phyloP scores from a whole-genome alignment of 2,113 vertebrate species.

The Macrotus californicus region DNA sequence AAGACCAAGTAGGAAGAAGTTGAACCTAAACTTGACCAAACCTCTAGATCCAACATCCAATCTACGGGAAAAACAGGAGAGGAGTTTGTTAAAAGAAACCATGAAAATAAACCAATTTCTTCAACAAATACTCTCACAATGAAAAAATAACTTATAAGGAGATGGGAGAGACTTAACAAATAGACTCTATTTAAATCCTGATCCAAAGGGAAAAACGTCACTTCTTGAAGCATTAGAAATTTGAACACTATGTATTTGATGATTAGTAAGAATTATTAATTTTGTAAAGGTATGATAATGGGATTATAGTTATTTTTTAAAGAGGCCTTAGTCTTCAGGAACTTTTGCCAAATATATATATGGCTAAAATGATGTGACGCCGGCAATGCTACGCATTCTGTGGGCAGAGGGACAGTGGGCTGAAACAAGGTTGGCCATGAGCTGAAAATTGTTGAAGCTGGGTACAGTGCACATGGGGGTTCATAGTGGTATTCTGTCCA shows the following conservation, averaged over 20 bases:
- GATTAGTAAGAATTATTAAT: not conserved
- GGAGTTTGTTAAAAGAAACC: not conserved
- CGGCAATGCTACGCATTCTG: not conserved
- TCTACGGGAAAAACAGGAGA: not conserved
- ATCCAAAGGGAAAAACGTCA: not conserved
- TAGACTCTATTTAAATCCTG: not conserved
- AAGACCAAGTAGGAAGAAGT: not conserved
- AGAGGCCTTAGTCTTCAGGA: not conserved
- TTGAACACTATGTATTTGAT: not conserved
- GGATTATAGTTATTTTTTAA: not conserved
- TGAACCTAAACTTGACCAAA: not conserved
- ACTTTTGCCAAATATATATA: not conserved
- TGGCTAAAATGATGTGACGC: not conserved
- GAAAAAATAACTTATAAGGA: not conserved
- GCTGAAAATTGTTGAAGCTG: not conserved
- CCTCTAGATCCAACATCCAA: not conserved
- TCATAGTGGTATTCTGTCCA: not conserved
- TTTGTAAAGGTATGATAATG: not conserved
- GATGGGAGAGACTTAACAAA: not conserved
- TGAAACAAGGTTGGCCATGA: not conserved
- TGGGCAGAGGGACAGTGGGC: not conserved
- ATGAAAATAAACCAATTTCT: not conserved
- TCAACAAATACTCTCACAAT: not conserved
- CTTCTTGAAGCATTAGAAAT: not conserved
- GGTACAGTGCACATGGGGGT: not conserved